Evolutionary conservation across 2,113 vertebrate genomes (phyloP).

Genomic region (Limanda limanda): DNA sequence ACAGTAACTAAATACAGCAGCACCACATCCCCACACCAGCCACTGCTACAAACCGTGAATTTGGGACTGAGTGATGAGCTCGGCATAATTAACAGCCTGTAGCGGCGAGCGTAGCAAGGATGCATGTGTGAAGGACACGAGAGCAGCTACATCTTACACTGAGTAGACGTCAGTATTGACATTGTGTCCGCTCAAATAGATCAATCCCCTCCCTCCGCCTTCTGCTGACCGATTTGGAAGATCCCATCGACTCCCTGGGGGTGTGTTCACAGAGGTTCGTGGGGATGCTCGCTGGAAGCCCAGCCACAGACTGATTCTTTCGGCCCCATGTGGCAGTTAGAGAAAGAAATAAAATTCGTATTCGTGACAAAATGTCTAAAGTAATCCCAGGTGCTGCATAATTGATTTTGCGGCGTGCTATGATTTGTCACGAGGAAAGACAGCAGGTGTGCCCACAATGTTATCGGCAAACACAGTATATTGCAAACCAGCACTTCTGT

Average conservation of each 20-base stretch:
- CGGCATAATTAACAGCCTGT: conserved; percentile 42
- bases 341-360: background rate
- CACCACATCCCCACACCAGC: background rate
- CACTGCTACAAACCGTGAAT: conserved; percentile 16
- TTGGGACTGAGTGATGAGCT: conserved; percentile 26
- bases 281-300: background rate
- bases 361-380: conserved; percentile 21
- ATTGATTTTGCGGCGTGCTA: conserved; percentile 21
- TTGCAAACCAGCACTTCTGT: conserved; percentile 11
- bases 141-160: conserved; percentile 64
- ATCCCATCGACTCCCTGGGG: conserved; percentile 53
- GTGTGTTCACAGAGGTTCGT: conserved; percentile 34
- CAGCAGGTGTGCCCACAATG: conserved; percentile 13
- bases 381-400: conserved; percentile 19
- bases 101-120: conserved; percentile 19
- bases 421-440: conserved; percentile 23
- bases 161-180: conserved; percentile 71
- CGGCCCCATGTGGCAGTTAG: background rate
- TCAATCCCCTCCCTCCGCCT: conserved; percentile 53
- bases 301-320: background rate
- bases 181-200: conserved; percentile 70
- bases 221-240: conserved; percentile 59
- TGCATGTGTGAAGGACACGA: conserved; percentile 65
- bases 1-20: background rate
- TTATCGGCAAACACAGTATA: conserved; percentile 11